phyloP scores from a whole-genome alignment of 2,888 invertebrate species.

The Erebia aethiops region DNA sequence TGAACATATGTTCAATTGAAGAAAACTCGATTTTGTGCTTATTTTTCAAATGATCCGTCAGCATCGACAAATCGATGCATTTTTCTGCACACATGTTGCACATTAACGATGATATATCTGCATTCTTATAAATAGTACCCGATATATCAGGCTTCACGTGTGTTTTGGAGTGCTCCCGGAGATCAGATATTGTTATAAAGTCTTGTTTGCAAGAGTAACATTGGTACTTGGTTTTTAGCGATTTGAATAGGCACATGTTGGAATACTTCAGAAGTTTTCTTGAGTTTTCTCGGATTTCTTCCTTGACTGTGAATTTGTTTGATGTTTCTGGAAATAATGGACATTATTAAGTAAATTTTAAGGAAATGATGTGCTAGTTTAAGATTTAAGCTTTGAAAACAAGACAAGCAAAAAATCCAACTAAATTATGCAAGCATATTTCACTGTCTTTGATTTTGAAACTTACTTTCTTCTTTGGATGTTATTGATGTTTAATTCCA shows the following conservation, averaged over 20 bases:
- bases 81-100: slow-evolving; percentile 53
- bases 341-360: too few species aligned
- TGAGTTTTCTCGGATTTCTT: slow-evolving; percentile 48
- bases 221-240: slow-evolving; percentile 53
- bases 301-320: slow-evolving; percentile 9
- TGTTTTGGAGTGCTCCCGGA: slow-evolving; percentile 47
- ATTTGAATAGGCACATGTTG: slow-evolving; percentile 53
- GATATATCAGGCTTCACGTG: slow-evolving; percentile 18
- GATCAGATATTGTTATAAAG: slow-evolving; percentile 48
- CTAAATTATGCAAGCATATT: not conserved
- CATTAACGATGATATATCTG: slow-evolving; percentile 55
- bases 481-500: not conserved
- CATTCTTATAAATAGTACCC: slow-evolving; percentile 50
- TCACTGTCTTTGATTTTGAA: not conserved
- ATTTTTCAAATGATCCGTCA: slow-evolving; percentile 51
- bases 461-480: not conserved
- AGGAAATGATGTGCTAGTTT: too few species aligned
- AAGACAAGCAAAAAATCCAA: not conserved
- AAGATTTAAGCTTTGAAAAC: not conserved
- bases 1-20: slow-evolving; percentile 48
- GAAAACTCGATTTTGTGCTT: slow-evolving; percentile 49
- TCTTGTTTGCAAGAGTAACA: slow-evolving; percentile 55
- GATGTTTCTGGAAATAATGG: slow-evolving; percentile 24
- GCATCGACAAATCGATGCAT: slow-evolving; percentile 43
- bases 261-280: slow-evolving; percentile 58